Evolutionary conservation across 2,888 invertebrate species (phyloP).

Genomic region (Netelia melanura): DNA sequence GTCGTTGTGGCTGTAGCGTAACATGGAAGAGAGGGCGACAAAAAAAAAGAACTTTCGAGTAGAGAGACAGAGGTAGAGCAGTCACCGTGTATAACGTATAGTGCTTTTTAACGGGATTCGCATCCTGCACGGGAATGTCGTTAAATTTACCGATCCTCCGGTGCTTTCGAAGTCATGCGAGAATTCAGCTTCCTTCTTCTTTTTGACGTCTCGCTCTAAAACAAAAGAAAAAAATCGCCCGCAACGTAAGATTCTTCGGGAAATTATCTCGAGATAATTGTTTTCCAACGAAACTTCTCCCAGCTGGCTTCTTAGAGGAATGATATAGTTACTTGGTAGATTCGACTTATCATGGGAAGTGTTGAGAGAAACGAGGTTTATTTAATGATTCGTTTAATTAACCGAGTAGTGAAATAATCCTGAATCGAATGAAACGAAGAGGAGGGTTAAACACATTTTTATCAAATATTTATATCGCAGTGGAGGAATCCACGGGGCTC

Average conservation of each 20-base stretch:
- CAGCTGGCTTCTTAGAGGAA: too few species aligned
- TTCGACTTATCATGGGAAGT: too few species aligned
- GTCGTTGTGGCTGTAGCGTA: constrained; percentile 12
- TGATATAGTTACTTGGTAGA: too few species aligned
- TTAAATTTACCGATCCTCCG: constrained; percentile 5
- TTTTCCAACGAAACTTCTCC: too few species aligned
- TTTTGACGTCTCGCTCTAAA: not conserved
- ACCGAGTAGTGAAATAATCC: too few species aligned
- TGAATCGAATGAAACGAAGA: not conserved
- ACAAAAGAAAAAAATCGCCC: not conserved
- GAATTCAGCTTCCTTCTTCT: not conserved
- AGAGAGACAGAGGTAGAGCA: constrained; percentile 23
- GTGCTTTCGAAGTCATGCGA: not conserved
- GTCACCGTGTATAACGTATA: constrained; percentile 2
- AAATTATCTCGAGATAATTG: not conserved
- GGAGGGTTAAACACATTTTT: not conserved
- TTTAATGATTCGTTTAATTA: too few species aligned
- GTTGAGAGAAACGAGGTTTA: too few species aligned
- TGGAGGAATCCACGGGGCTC: not conserved
- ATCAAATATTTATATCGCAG: not conserved
- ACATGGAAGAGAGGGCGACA: constrained; percentile 28
- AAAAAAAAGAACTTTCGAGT: constrained; percentile 26
- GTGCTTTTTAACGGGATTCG: constrained; percentile 53
- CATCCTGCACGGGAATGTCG: constrained; percentile 1
- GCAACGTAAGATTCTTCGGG: not conserved